These are phyloP conservation scores for Spea multiplicata DNA, from an alignment of 2,113 vertebrate genomes.

Conservation along the genomic window DNA sequence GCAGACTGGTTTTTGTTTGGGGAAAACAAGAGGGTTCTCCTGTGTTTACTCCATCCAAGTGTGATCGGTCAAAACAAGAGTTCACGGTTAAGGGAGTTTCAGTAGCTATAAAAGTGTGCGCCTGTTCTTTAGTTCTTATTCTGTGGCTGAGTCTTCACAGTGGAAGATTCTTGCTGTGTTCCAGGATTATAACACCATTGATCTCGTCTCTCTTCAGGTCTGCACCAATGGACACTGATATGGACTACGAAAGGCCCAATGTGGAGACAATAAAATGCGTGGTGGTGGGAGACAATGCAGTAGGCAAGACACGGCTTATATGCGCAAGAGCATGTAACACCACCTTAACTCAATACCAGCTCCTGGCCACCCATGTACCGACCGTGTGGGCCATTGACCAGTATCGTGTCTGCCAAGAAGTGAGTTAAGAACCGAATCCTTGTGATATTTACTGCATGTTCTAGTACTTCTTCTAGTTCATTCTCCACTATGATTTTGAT, in stretches of 20 bases:
- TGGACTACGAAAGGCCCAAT: slow-evolving; percentile 91
- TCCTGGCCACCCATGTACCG: slow-evolving; percentile 83
- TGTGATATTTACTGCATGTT: too few species aligned
- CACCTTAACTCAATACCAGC: slow-evolving; percentile 85
- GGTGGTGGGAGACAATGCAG: slow-evolving; percentile 84
- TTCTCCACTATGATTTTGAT: too few species aligned
- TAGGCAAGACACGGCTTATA: slow-evolving; percentile 85
- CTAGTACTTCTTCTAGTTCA: too few species aligned
- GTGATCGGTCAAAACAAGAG: slow-evolving; percentile 52
- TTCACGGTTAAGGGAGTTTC: slow-evolving; percentile 55
- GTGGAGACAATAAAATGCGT: slow-evolving; percentile 90
- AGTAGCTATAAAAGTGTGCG: slow-evolving; percentile 58
- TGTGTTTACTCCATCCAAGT: slow-evolving; percentile 56
- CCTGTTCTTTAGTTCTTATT: slow-evolving; percentile 14
- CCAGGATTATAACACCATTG: not conserved
- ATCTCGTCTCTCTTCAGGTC: slow-evolving; percentile 59
- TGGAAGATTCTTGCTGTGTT: not conserved
- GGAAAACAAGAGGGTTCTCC: slow-evolving; percentile 64
- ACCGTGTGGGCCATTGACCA: slow-evolving; percentile 91
- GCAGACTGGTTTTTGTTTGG: slow-evolving; percentile 65
- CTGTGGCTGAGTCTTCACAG: not conserved
- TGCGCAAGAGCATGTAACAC: slow-evolving; percentile 86
- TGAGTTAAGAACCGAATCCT: slow-evolving; percentile 53
- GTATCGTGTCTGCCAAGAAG: slow-evolving; percentile 89
- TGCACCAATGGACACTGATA: slow-evolving; percentile 74